A percentile compares a stretch with the other conserved stretches of the same genome.
phyloP scores from a whole-genome alignment of 2,888 invertebrate species.

The Odontocerum albicorne region DNA sequence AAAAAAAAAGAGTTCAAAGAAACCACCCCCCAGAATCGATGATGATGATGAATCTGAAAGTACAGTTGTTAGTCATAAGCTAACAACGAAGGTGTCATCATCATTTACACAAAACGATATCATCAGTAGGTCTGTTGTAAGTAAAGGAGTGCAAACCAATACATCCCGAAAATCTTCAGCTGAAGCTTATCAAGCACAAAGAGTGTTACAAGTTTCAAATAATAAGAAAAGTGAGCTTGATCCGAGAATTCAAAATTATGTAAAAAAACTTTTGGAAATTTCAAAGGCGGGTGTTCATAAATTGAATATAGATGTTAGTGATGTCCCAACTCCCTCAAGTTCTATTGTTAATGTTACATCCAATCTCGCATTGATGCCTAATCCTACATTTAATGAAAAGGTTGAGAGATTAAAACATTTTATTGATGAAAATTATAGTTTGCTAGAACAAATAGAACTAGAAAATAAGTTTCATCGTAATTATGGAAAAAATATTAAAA shows the following conservation, averaged over 20 bases:
- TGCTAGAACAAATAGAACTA: conserved; percentile 24
- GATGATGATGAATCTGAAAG: conserved; percentile 14
- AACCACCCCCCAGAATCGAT: too few species aligned
- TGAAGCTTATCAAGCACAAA: not conserved
- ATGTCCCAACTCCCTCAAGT: conserved; percentile 52
- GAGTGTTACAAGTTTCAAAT: conserved; percentile 9
- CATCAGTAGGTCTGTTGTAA: too few species aligned
- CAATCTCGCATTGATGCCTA: conserved; percentile 39
- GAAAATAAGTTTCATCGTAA: conserved; percentile 16
- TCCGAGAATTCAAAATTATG: conserved; percentile 49
- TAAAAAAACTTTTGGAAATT: conserved; percentile 48
- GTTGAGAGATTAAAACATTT: conserved; percentile 22
- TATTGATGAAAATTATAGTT: conserved; percentile 26
- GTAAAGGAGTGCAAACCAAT: not conserved
- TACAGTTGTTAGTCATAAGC: conserved; percentile 9
- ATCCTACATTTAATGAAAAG: conserved; percentile 15
- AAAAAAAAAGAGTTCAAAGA: too few species aligned
- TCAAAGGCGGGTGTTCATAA: conserved; percentile 50
- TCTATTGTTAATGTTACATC: conserved; percentile 49
- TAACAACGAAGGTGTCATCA: conserved; percentile 7
- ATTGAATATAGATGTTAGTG: conserved; percentile 51
- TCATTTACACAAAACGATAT: conserved; percentile 8
- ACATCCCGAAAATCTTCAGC: not conserved
- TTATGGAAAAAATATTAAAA: conserved; percentile 3
- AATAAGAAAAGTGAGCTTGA: conserved; percentile 14